Conservation (phyloP, 1,140 invertebrate species). For the Cydia splendana region DNA sequence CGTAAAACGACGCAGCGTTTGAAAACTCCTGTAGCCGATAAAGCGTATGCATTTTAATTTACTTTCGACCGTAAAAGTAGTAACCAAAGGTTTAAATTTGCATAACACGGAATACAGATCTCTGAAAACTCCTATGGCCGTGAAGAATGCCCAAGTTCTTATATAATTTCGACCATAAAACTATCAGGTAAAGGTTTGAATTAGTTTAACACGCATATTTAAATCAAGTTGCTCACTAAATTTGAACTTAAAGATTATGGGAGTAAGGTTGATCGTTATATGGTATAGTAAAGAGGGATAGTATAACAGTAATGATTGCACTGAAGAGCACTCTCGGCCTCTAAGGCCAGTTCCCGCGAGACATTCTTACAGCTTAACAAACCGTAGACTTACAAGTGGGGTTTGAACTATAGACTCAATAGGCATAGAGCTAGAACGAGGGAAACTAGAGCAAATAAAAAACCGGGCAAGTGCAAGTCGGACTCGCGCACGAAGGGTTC, state of each 20-base stretch:
- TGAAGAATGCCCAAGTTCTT: too few relatives aligned
- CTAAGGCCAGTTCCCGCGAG: background rate
- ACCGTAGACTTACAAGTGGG: background rate
- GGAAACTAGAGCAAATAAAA: too few relatives aligned
- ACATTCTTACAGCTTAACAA: background rate
- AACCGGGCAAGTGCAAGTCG: too few relatives aligned
- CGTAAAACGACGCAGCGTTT: background rate
- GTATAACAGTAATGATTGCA: conserved; percentile 11
- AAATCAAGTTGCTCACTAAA: background rate
- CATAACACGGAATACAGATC: background rate
- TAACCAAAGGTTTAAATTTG: background rate
- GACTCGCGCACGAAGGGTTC: too few relatives aligned
- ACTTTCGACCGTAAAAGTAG: background rate
- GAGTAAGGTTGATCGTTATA: background rate
- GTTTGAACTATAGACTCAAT: background rate
- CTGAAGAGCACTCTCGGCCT: conserved; percentile 3
- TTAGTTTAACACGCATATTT: background rate
- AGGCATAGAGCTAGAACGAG: too few relatives aligned
- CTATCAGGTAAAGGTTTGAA: background rate
- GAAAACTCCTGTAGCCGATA: background rate
- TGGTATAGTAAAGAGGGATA: background rate
- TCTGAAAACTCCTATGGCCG: too few relatives aligned
- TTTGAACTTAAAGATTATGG: background rate
- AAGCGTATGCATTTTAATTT: background rate
- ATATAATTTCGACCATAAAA: conserved; percentile 1